phyloP scores from a whole-genome alignment of 2,888 invertebrate genomes.

The Mimumesa dahlbomi region DNA sequence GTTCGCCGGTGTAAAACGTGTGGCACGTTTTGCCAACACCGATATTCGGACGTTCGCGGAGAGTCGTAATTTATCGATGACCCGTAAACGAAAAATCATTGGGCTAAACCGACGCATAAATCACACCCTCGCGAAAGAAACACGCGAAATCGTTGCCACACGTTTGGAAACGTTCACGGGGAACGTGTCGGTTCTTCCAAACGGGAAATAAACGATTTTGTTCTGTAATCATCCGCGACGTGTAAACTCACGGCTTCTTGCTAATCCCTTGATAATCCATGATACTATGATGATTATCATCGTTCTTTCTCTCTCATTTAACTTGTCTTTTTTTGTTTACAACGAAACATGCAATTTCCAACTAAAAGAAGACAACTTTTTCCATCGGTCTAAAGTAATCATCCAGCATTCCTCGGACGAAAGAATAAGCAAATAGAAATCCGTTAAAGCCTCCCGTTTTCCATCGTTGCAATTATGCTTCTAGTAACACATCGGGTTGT shows the following conservation, averaged over 20 bases:
- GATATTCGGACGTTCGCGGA: constrained; percentile 42
- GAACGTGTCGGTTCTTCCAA: too few species aligned
- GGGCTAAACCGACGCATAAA: constrained; percentile 37
- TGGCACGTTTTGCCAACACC: not conserved
- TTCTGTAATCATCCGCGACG: too few species aligned
- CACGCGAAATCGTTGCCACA: not conserved
- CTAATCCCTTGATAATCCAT: too few species aligned
- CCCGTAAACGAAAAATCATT: constrained; percentile 26
- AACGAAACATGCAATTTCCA: not conserved
- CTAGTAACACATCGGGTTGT: constrained; percentile 27
- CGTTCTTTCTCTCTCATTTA: not conserved
- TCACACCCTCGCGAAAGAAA: constrained; percentile 27
- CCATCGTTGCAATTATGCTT: constrained; percentile 42
- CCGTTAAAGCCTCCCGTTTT: constrained; percentile 18
- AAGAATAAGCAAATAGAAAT: constrained; percentile 65
- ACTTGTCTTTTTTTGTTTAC: not conserved
- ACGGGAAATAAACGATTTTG: too few species aligned
- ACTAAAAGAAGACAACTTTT: constrained; percentile 23
- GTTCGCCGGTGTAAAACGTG: not conserved
- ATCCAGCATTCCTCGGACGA: constrained; percentile 48
- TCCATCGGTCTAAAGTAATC: constrained; percentile 37
- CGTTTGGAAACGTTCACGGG: too few species aligned
- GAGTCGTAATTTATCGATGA: constrained; percentile 52
- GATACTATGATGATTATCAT: too few species aligned
- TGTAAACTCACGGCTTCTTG: too few species aligned